Evolutionary conservation across 92 coral and sea anemone genomes (phyloP).

Genomic region (Epizoanthus ramosus): DNA sequence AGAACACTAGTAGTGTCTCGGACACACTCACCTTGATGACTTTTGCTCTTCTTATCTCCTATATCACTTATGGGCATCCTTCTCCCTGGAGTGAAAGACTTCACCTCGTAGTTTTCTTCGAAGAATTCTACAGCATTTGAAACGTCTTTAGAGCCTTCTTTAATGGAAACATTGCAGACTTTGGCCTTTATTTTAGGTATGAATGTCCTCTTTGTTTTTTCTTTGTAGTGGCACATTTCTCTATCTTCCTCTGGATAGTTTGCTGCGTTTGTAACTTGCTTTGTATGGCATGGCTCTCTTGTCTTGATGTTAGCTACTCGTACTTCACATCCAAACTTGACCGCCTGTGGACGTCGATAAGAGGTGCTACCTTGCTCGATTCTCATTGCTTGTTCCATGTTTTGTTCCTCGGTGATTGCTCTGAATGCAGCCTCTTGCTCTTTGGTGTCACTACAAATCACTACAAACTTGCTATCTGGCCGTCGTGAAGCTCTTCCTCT

Average conservation of each 20-base stretch:
- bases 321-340: conserved; percentile 65
- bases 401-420: conserved; percentile 67
- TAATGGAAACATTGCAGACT: conserved; percentile 41
- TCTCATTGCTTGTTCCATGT: conserved; percentile 82
- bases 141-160: conserved; percentile 25
- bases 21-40: not conserved
- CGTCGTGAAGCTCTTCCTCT: conserved; percentile 97
- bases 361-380: conserved; percentile 24
- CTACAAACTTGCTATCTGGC: conserved; percentile 79
- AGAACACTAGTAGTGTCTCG: conserved; percentile 23
- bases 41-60: not conserved
- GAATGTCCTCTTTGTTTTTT: conserved; percentile 9
- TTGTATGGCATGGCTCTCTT: too few relatives aligned
- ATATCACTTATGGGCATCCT: not conserved
- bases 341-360: conserved; percentile 43
- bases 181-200: conserved; percentile 42
- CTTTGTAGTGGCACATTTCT: conserved; percentile 21
- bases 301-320: conserved; percentile 48
- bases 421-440: conserved; percentile 59
- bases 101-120: conserved; percentile 44
- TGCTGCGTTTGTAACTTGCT: too few relatives aligned
- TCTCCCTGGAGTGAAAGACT: conserved; percentile 42
- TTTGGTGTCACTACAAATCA: conserved; percentile 74
- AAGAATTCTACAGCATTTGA: conserved; percentile 39
- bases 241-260: not conserved